phyloP scores from a whole-genome alignment of 2,888 invertebrate genomes.

The Beris chalybata region DNA sequence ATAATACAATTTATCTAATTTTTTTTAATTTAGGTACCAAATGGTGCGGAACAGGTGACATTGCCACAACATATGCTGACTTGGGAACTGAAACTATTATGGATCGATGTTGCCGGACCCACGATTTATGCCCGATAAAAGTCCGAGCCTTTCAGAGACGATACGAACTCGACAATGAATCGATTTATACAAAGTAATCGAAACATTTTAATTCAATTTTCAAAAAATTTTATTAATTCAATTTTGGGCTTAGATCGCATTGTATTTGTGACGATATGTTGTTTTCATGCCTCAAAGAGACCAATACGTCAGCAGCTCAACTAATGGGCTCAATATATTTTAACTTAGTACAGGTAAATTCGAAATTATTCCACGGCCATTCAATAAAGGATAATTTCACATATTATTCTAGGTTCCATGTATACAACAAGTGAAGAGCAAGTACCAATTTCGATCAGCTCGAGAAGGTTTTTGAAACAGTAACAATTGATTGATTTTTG shows the following conservation, averaged over 20 bases:
- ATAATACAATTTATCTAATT: slow-evolving; percentile 6
- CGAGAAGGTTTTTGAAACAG: slow-evolving; percentile 45
- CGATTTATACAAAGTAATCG: slow-evolving; percentile 76
- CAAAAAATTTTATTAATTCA: slow-evolving; percentile 22
- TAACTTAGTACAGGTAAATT: slow-evolving; percentile 70
- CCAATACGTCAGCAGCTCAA: slow-evolving; percentile 71
- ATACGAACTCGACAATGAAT: slow-evolving; percentile 83
- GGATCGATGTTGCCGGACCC: slow-evolving; percentile 85
- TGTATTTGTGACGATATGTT: slow-evolving; percentile 85
- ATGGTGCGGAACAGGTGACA: slow-evolving; percentile 91
- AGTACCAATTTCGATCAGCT: slow-evolving; percentile 50
- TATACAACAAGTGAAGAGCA: slow-evolving; percentile 45
- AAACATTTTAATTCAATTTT: neutral
- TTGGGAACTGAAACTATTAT: slow-evolving; percentile 71
- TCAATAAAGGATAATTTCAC: neutral
- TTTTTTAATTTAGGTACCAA: slow-evolving; percentile 84
- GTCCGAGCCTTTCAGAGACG: slow-evolving; percentile 60
- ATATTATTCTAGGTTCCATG: slow-evolving; percentile 49
- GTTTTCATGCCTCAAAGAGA: slow-evolving; percentile 76
- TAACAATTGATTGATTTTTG: too few species aligned
- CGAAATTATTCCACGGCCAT: too few species aligned
- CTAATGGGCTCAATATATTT: slow-evolving; percentile 83
- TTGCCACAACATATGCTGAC: slow-evolving; percentile 81
- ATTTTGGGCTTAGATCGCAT: slow-evolving; percentile 69
- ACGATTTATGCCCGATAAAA: slow-evolving; percentile 88